A percentile compares a stretch with the other conserved stretches of the same genome.
These are phyloP conservation scores for Polydesmus complanatus DNA, from an alignment of 2,888 invertebrate genomes.

Conservation along the genomic window DNA sequence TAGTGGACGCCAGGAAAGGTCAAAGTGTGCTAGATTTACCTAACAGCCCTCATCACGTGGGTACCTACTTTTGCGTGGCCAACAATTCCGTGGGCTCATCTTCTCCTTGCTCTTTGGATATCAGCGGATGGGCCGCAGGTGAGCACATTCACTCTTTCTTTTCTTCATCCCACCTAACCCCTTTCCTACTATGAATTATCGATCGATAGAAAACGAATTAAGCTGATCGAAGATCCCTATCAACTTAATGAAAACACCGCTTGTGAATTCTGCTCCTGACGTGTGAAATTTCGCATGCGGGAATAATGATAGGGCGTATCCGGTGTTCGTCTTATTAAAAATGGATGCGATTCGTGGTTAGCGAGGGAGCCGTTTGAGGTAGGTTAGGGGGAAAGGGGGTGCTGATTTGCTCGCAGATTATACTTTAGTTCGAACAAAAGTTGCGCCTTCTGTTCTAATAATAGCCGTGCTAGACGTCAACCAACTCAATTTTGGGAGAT, in stretches of 20 bases:
- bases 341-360: not conserved
- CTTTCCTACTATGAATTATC: not conserved
- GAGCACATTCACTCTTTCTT: not conserved
- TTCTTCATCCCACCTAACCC: not conserved
- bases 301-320: not conserved
- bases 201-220: constrained; percentile 7
- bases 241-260: not conserved
- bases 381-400: no score
- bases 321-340: not conserved
- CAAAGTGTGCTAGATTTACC: constrained; percentile 50
- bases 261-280: not conserved
- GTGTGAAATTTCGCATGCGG: not conserved
- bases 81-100: constrained; percentile 65
- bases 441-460: no score
- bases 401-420: no score
- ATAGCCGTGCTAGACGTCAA: no score
- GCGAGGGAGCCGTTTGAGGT: not conserved
- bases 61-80: constrained; percentile 71
- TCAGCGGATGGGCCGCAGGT: constrained; percentile 35
- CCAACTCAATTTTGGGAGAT: no score
- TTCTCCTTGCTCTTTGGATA: constrained; percentile 40
- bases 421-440: no score
- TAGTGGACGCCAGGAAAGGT: constrained; percentile 40
- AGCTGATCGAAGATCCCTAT: not conserved
- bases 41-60: constrained; percentile 44